These are phyloP conservation scores for Enoplosus armatus DNA, from an alignment of 2,797 vertebrate genomes.

Conservation along the genomic window DNA sequence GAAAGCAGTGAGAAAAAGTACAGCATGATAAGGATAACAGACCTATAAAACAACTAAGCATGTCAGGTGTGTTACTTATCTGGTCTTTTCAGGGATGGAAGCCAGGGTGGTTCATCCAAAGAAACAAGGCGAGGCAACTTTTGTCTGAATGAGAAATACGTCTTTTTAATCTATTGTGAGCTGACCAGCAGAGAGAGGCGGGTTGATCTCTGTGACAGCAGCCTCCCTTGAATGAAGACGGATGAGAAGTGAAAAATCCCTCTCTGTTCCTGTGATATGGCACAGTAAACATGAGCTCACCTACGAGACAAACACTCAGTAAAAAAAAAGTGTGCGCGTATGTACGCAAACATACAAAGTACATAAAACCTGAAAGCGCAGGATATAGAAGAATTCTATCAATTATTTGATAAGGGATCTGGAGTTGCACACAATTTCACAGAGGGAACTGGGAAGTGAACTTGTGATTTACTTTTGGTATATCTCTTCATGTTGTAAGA, in stretches of 20 bases:
- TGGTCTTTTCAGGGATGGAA: constrained; percentile 44
- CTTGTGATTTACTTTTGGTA: constrained; percentile 68
- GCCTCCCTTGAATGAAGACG: constrained; percentile 63
- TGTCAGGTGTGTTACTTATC: constrained; percentile 40
- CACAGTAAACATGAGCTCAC: constrained; percentile 48
- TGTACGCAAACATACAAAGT: constrained; percentile 28
- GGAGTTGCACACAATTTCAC: constrained; percentile 61
- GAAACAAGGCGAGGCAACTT: constrained; percentile 39
- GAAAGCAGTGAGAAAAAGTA: constrained; percentile 22
- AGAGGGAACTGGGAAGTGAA: constrained; percentile 50
- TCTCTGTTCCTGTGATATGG: constrained; percentile 37
- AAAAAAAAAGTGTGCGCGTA: constrained; percentile 37
- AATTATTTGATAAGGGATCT: constrained; percentile 77
- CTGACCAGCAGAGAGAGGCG: constrained; percentile 46
- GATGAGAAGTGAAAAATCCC: constrained; percentile 56
- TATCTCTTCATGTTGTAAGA: constrained; percentile 56
- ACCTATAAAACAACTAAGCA: constrained; percentile 34
- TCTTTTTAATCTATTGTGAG: constrained; percentile 47
- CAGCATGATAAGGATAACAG: constrained; percentile 13
- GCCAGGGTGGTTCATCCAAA: constrained; percentile 22
- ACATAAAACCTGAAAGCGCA: constrained; percentile 48
- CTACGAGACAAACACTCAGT: constrained; percentile 41
- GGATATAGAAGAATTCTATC: constrained; percentile 54
- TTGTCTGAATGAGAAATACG: constrained; percentile 50
- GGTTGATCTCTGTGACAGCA: constrained; percentile 41